Base-by-base conservation (phyloP, 2,113 vertebrate genomes). In the Fukomys damarensis region DNA sequence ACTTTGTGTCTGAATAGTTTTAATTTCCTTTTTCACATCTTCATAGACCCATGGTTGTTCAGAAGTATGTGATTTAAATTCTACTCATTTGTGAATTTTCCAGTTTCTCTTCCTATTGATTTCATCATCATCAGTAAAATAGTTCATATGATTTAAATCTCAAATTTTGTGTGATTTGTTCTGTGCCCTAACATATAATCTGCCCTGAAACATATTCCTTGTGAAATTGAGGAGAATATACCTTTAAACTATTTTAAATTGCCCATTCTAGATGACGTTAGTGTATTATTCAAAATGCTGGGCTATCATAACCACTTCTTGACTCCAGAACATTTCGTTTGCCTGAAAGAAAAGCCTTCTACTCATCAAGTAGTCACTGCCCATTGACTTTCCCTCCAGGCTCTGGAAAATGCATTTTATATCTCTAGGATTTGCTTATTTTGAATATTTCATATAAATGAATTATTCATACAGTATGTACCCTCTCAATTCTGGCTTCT, bases 391-490 rank as follows among this genome's bases (percentile, higher is more conserved):
- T 81, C 66, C 43, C 3, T 59, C 7, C 3, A 84, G 35, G 2
- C 8, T 22, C 43, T 20, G 52, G n/a, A 16, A 88, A 94, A 59
- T 59, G 38, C 59, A 30, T 77, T 88, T 52, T 41, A 8, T 59
- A 3, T n/a, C 22, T n/a, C 13, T 88, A 41, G 35, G 7, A 17
- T 93, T 93, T 96, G 35, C 65, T 20, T 89, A 46, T 63, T 86
- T 43, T 61, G 35, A 72, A 81, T 87, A 74, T 63, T 72, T 92
- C 49, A 66, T 88, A 88, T 76, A 92, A 76, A 83, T 85, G 7
- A 24, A 70, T 68, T 93, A 70, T 68, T 93, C 35, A 84, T 63
- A 70, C 3, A 96, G 30, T 68, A 91, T 91, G 41, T 86, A 14
- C 49, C n/a, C 30, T 84, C 63, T 72, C 56, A 86, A 80, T 58